Base-by-base conservation (phyloP, 2,888 invertebrate genomes). In the Tenthredo mesomela region DNA sequence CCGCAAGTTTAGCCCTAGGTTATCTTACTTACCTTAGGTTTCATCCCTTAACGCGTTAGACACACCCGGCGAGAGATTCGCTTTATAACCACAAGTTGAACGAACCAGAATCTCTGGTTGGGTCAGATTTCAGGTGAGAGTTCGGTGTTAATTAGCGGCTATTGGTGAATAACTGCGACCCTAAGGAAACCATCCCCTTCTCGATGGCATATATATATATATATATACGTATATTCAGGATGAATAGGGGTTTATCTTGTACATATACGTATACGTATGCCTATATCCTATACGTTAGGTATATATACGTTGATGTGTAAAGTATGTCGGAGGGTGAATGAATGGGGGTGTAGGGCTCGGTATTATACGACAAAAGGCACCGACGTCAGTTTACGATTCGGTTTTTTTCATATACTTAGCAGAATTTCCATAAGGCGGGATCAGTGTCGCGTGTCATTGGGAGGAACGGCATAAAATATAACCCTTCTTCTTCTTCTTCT, bases 381-480 rank as follows among this genome's bases (percentile, higher is more conserved):
- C 25, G 18, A 15, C 73, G 73, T 73, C 73, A 43, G 73, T 73
- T 73, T 73, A 73, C 73, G 73, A 43, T 73, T 73, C 40, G 43
- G 40, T 73, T 25, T 73, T 40, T 18, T 73, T 77, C 54, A 77
- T 77, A 77, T 54, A 77, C 77, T 77, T 77, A 77, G 50, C 29
- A 10, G 47, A 77, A 77, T 77, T 77, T 77, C 50, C 77, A 54
- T 50, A 50, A 77, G 54, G 77, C 33, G 54, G 12, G 54, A 50
- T 29, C 47, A 54, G 77, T 54, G 54, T 50, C 77, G 54, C 47
- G 54, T 33, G 25, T 50, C 47, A 47, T 75, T 43, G 43, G 43
- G 25, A 75, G 75, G 40, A 47, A 43, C 21, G 43, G 37, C 47
- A 75, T 75, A 75, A 43, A 43, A 15, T 75, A 43, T 75, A 43